Conservation (phyloP, 2,888 invertebrate species). For the Seira musarum region DNA sequence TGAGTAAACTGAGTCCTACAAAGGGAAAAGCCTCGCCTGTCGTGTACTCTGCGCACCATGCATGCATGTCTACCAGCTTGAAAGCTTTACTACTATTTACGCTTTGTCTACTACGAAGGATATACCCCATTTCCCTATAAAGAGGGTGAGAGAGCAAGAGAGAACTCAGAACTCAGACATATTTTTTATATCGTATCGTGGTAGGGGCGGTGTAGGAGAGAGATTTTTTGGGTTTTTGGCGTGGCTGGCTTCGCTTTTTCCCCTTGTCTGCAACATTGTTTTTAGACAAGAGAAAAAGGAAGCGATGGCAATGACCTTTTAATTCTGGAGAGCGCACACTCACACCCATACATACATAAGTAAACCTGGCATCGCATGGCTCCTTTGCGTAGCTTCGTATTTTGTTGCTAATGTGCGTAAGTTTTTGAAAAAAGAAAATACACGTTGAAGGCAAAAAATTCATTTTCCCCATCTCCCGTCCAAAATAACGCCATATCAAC, state of each 20-base stretch:
- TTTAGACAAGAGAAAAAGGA: background rate
- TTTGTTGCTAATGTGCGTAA: too few species aligned
- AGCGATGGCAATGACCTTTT: constrained; percentile 59
- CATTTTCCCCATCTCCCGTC: background rate
- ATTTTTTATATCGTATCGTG: background rate
- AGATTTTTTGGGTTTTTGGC: background rate
- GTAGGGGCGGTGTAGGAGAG: background rate
- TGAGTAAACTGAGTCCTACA: too few species aligned
- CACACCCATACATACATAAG: constrained; percentile 28
- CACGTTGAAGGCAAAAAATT: too few species aligned
- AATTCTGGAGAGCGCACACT: constrained; percentile 51
- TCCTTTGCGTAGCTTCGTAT: too few species aligned
- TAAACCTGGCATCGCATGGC: too few species aligned
- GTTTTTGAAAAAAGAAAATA: constrained; percentile 51
- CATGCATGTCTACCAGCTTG: too few species aligned
- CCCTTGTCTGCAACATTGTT: background rate
- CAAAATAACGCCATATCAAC: background rate
- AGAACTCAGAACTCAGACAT: too few species aligned
- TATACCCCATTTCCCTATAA: too few species aligned
- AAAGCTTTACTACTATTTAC: too few species aligned
- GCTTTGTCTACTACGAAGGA: too few species aligned
- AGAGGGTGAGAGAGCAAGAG: background rate
- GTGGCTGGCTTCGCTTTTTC: background rate
- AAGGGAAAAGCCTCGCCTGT: too few species aligned
- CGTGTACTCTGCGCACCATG: too few species aligned